Evolutionary conservation across 2,113 vertebrate genomes (phyloP).

Genomic region (Aptenodytes forsteri): DNA sequence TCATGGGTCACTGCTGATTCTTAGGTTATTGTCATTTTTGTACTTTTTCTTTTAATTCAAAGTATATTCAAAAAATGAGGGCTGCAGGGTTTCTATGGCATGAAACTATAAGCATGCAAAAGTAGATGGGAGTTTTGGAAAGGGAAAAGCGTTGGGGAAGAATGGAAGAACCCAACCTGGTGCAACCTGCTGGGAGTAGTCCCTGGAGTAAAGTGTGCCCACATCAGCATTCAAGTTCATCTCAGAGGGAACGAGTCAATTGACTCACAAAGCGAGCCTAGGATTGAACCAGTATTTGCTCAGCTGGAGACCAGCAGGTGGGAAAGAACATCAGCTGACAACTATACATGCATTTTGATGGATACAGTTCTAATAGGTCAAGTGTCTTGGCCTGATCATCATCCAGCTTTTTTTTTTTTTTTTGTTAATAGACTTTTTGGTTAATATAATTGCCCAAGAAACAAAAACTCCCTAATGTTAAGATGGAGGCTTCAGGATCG

Average conservation of each 20-base stretch:
- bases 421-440: background rate
- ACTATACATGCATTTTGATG: background rate
- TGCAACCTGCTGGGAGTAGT: background rate
- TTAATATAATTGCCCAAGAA: background rate
- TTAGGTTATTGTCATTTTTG: background rate
- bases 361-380: background rate
- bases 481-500: background rate
- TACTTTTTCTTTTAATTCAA: background rate
- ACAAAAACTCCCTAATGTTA: background rate
- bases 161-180: background rate
- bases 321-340: background rate
- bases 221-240: background rate
- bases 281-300: background rate
- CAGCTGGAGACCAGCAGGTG: background rate
- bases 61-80: background rate
- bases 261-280: background rate
- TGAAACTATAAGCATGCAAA: background rate
- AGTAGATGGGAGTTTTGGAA: background rate
- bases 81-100: background rate
- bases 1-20: background rate
- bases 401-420: background rate
- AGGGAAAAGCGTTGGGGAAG: background rate
- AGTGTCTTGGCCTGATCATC: background rate
- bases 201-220: background rate
- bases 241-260: background rate